Evolutionary conservation across 2,888 invertebrate species (phyloP).

Genomic region (Endotricha flammealis): DNA sequence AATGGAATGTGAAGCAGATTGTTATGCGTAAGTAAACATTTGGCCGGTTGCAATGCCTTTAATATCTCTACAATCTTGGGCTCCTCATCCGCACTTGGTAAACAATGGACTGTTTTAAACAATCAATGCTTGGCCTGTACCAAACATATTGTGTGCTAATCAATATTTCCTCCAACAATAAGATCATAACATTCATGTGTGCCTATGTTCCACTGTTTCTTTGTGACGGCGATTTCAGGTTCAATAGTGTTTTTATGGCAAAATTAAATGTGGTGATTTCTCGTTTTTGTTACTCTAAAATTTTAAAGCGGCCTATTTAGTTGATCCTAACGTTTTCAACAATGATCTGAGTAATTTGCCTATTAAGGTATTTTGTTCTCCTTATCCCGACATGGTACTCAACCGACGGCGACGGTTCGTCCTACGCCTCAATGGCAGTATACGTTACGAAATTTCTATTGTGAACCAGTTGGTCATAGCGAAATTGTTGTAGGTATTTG

Average conservation of each 20-base stretch:
- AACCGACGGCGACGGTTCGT: too few species aligned
- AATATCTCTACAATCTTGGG: constrained; percentile 11
- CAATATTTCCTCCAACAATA: constrained; percentile 22
- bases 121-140: constrained; percentile 25
- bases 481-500: constrained; percentile 9
- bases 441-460: constrained; percentile 8
- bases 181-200: constrained; percentile 11
- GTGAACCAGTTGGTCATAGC: constrained; percentile 12
- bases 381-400: too few species aligned
- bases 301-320: too few species aligned
- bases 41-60: constrained; percentile 7
- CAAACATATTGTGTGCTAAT: constrained; percentile 33
- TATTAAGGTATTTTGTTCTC: too few species aligned
- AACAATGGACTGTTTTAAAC: constrained; percentile 22
- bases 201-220: too few species aligned
- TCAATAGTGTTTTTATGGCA: too few species aligned
- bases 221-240: too few species aligned
- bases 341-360: too few species aligned
- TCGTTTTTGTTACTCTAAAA: too few species aligned
- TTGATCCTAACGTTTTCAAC: too few species aligned
- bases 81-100: constrained; percentile 21
- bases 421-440: neutral
- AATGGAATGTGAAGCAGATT: neutral
- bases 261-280: too few species aligned
- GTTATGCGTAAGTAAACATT: neutral